Evolutionary conservation across 2,113 vertebrate species (phyloP).

Genomic region (Rhodinocichla rosea): DNA sequence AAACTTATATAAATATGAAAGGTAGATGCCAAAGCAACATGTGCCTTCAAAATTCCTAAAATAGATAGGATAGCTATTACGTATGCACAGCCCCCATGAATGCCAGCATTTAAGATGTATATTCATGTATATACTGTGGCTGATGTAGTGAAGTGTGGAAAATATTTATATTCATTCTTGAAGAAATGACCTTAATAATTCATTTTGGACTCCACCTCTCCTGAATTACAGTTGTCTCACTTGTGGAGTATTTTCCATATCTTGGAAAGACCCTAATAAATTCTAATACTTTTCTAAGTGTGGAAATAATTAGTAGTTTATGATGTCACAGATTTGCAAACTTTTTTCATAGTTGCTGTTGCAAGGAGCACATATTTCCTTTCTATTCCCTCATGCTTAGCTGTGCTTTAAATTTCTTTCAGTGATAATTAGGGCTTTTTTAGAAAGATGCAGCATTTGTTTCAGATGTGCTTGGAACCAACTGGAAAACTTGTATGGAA

Average conservation of each 20-base stretch:
- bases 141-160: conserved; percentile 31
- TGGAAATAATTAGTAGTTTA: conserved; percentile 58
- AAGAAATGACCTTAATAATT: conserved; percentile 49
- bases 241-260: conserved; percentile 32
- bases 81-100: not conserved
- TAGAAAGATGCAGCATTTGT: not conserved
- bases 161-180: conserved; percentile 48
- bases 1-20: conserved; percentile 14
- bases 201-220: conserved; percentile 26
- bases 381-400: not conserved
- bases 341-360: conserved; percentile 28
- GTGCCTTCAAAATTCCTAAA: conserved; percentile 39
- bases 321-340: conserved; percentile 46
- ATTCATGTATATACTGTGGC: not conserved
- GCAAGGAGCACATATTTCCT: not conserved
- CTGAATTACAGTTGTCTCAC: conserved; percentile 38
- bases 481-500: not conserved
- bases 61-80: conserved; percentile 45
- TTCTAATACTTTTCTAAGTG: conserved; percentile 47
- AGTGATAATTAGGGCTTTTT: not conserved
- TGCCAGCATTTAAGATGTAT: conserved; percentile 23
- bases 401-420: not conserved
- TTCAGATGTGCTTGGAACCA: not conserved
- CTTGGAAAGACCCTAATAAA: conserved; percentile 50
- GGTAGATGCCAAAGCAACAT: not conserved